A percentile compares a stretch with the other conserved stretches of the same genome.
Conservation (phyloP, 2,113 vertebrate genomes). For the Pungitius pungitius region DNA sequence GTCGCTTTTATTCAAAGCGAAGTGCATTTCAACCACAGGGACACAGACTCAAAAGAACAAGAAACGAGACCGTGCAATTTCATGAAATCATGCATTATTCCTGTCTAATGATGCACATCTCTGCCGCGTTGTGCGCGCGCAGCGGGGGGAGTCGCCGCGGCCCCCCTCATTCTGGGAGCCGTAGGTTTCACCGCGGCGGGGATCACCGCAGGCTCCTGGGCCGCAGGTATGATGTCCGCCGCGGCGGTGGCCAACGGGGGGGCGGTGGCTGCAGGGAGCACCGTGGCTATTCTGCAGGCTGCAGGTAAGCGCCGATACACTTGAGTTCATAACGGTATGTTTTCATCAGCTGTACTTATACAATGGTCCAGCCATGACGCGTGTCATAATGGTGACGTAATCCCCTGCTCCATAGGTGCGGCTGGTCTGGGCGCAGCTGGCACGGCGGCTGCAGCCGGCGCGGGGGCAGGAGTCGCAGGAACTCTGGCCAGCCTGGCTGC, state of each 20-base stretch:
- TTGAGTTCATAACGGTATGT: not conserved
- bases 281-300: conserved; percentile 59
- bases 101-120: not conserved
- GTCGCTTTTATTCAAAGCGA: no score
- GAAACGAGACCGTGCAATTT: not conserved
- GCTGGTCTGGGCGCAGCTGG: conserved; percentile 20
- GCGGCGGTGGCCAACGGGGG: conserved; percentile 18
- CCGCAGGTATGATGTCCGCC: conserved; percentile 60
- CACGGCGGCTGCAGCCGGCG: not conserved
- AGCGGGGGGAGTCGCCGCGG: conserved; percentile 5
- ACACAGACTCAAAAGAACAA: no score
- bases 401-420: conserved; percentile 22
- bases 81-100: not conserved
- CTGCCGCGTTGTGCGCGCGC: not conserved
- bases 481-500: not conserved
- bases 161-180: conserved; percentile 31
- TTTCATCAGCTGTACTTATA: no score
- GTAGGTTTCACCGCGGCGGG: conserved; percentile 63
- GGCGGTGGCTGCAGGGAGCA: conserved; percentile 25
- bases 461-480: conserved; percentile 13
- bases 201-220: conserved; percentile 50
- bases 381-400: no score
- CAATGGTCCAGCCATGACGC: no score
- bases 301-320: conserved; percentile 40
- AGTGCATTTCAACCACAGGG: no score